A percentile compares a stretch with the other conserved stretches of the same genome.
Evolutionary conservation across 2,113 vertebrate species (phyloP).

Genomic region (Amphiprion percula): DNA sequence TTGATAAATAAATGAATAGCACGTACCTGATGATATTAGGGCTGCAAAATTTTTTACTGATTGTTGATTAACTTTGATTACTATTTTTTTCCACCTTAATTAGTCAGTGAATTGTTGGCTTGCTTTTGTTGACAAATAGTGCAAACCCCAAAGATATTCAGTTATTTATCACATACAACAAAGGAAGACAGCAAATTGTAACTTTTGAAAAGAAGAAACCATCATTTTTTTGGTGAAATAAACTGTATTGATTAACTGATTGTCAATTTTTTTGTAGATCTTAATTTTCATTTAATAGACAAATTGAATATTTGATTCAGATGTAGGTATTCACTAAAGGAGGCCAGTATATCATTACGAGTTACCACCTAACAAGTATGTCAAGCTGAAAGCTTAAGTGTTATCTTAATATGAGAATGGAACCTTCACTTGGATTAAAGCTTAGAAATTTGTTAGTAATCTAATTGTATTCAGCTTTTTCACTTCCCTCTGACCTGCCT

Average conservation of each 20-base stretch:
- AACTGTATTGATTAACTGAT: too few relatives aligned
- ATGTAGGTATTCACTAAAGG: not conserved
- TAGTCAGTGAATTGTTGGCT: not conserved
- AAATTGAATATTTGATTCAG: not conserved
- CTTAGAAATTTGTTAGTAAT: conserved; percentile 10
- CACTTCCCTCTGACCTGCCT: conserved; percentile 4
- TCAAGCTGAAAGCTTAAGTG: not conserved
- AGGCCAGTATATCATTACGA: not conserved
- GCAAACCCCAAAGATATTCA: not conserved
- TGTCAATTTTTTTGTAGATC: too few relatives aligned
- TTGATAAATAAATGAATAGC: not conserved
- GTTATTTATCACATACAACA: not conserved
- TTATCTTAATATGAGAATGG: not conserved
- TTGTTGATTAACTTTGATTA: not conserved
- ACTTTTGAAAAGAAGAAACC: not conserved
- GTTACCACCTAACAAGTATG: not conserved
- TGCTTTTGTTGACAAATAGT: not conserved
- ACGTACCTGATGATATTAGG: not conserved
- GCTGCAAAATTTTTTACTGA: not conserved
- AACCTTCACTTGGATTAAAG: conserved; percentile 3
- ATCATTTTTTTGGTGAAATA: too few relatives aligned
- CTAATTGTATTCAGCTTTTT: conserved; percentile 30
- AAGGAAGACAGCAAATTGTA: not conserved
- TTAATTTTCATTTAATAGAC: not conserved
- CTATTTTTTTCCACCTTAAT: not conserved